Evolutionary conservation across 1,140 invertebrate species (phyloP).

Genomic region (Ceratina japonica): DNA sequence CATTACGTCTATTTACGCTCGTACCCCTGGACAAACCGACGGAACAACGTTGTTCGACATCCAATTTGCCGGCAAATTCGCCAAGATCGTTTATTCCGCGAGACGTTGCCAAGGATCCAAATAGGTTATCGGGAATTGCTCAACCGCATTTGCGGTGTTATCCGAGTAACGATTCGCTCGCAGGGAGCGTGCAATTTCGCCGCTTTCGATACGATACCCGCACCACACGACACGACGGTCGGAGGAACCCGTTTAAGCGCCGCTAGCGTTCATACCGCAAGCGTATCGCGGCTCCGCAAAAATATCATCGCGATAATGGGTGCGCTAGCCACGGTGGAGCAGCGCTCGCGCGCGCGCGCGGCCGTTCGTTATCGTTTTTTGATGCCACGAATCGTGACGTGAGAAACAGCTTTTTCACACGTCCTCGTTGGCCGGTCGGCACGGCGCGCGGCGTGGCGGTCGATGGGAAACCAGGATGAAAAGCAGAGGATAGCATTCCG

Average conservation of each 20-base stretch:
- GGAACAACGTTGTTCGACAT: neutral
- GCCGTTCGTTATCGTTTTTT: slow-evolving; percentile 24
- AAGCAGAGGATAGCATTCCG: slow-evolving; percentile 67
- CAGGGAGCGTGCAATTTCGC: slow-evolving; percentile 33
- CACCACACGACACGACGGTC: neutral
- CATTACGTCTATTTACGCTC: neutral
- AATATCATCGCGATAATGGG: slow-evolving; percentile 15
- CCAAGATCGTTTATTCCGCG: neutral
- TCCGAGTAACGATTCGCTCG: slow-evolving; percentile 41
- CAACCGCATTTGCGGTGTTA: slow-evolving; percentile 28
- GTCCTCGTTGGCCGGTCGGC: slow-evolving; percentile 49
- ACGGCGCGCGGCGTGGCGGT: neutral
- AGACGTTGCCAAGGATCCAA: slow-evolving; percentile 1
- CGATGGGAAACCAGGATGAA: slow-evolving; percentile 57
- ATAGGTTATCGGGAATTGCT: slow-evolving; percentile 40
- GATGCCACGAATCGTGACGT: slow-evolving; percentile 36
- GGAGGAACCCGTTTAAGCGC: neutral
- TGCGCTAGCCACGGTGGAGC: neutral
- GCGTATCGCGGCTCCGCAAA: neutral
- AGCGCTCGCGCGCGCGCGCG: too few species aligned
- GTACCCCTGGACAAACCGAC: too few species aligned
- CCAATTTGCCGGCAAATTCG: neutral
- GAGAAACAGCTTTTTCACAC: slow-evolving; percentile 58
- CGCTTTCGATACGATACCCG: slow-evolving; percentile 11
- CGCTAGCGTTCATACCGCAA: neutral